Evolutionary conservation across 1,140 invertebrate genomes (phyloP), one percentile per base, ranked within the genome.

Genomic region (Drosophila aff.): DNA sequence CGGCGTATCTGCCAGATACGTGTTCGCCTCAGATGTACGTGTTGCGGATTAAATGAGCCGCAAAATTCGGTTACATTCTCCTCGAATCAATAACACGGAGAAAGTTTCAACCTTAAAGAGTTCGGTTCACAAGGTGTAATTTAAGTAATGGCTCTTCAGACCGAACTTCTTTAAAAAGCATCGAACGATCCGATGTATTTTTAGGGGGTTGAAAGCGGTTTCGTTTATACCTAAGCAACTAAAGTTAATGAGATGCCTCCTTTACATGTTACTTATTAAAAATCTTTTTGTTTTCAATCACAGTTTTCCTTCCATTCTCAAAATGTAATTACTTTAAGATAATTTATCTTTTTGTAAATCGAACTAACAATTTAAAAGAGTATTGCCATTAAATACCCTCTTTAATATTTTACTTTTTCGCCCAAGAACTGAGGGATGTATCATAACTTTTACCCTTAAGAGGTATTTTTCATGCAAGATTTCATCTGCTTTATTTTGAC

Each of bases 31-130:
- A 68, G 81, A 62, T 69, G 52, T 75, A 58, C 75, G 61, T 60
- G 71, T 74, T 66, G 63, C 59, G 59, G 72, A 76, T 71, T 77
- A 89, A 87, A 90, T 83, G 82, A 87, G 84, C 71, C 76, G 76
- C 52, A 63, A 83, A 81, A 75, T 46, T 64, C 62, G 60, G 74
- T 66, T 78, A 67, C 72, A 75, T 72, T 53, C 72, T 59, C 50
- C 64, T 49, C 52, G 55, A 89, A 89, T 86, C 82, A 78, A 86
- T 79, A 78, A n/a, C 47, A 67, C 28, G 44, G 28, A 57, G 49
- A 61, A 68, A 61, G 61, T 76, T 76, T 78, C 36, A 47, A 55
- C 31, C 49, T 74, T 74, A 73, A 75, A 75, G 59, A 64, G 69
- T 40, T 41, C 13, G 8, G 15, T 53, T 44, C 36, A 11, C 21